Base-by-base conservation (phyloP, 2,797 vertebrate species). In the Sebastes paucispinis region DNA sequence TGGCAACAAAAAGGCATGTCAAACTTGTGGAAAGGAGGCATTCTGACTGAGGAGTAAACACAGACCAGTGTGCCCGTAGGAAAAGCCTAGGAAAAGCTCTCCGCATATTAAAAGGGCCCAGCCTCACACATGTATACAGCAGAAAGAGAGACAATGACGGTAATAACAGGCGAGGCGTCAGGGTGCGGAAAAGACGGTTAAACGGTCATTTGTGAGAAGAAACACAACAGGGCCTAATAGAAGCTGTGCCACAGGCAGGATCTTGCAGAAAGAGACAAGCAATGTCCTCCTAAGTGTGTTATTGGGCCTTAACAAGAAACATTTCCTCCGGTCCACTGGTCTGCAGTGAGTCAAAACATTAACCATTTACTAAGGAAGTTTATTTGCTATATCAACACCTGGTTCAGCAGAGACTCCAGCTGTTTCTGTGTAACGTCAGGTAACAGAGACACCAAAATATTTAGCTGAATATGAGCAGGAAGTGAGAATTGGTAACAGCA, bases 1-100 rank as follows among this genome's bases (percentile, higher is more conserved):
- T 95, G 91, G 95, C 91, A 95, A 95, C 93, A 94, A 93, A 94
- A 95, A 94, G 88, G 94, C 94, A 95, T 95, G 94, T 95, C 94
- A 95, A 94, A 94, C 94, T 95, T 95, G 92, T 93, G 93, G 94
- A 94, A 94, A 94, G 86, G 88, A 93, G 88, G 91, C 88, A 93
- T 93, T 94, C 85, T 92, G 87, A 93, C 90, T 91, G 91, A 89
- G 89, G 88, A 93, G 91, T 94, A 93, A 94, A 94, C 89, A 94
- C 90, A 94, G 92, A 92, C 88, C 88, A 81, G 79, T 86, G 81
- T 94, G 93, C 94, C 93, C 84, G 90, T 95, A 94, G 93, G 94
- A 94, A 94, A 94, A 94, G 87, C 92, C 90, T 85, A 75, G 88
- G 86, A 91, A 94, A 94, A 94, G 94, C 93, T 93, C 86, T 88